Base-by-base conservation (phyloP, 2,888 invertebrate species). In the Luperina testacea region DNA sequence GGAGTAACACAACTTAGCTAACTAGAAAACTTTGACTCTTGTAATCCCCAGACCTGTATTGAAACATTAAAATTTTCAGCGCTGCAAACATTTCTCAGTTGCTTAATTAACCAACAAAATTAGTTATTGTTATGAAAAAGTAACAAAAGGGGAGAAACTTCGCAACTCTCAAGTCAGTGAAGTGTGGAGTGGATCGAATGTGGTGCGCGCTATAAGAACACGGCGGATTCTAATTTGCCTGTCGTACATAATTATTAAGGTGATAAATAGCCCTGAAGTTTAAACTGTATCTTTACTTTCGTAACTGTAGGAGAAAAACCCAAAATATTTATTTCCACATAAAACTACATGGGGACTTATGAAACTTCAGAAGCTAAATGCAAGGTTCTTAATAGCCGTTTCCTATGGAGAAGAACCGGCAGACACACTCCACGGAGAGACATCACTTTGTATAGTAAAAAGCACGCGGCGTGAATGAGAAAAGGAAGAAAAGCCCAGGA, bases 51-150 rank as follows among this genome's bases (percentile, higher is more conserved):
- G 86, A 90, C 89, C 88, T 91, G 89, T 91, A 91, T 92, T 88
- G 90, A 88, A 91, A 90, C 90, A 89, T 90, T 90, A 91, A 89
- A 89, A 90, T 91, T 92, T 92, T 86, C 87, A 88, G 89, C 88
- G 89, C 51, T 72, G 80, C 87, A 84, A 92, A 91, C 92, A 91
- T 91, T 93, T 91, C 90, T 90, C 92, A 91, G 92, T 91, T 91
- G 92, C 91, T 92, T 93, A 93, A 95, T 95, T 94, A 94, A 93
- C 93, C 92, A 91, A 91, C 92, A 89, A 92, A 94, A 94, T 94
- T 94, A 94, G 94, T 93, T 94, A 94, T 94, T 94, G 93, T 94
- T 94, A 93, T 93, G 92, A 94, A 94, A 94, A 94, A 93, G 91
- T 91, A 91, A 91, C 91, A 91, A 92, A 91, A 91, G 89, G 90